These are phyloP conservation scores for Zingel zingel DNA, from an alignment of 2,113 vertebrate genomes.

Conservation along the genomic window DNA sequence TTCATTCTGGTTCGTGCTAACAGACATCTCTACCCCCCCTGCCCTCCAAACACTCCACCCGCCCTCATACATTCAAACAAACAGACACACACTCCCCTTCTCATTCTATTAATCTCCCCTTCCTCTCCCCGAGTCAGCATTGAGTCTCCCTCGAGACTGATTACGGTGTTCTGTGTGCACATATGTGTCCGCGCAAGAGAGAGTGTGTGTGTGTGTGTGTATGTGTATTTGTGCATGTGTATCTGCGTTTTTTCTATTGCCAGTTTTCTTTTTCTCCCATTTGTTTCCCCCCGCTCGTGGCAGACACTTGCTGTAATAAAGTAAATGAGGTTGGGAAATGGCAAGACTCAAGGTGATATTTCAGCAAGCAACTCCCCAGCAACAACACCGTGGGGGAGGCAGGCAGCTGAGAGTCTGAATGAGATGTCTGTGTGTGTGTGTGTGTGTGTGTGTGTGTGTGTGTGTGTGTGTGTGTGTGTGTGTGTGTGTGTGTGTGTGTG, in stretches of 20 bases:
- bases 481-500: not conserved
- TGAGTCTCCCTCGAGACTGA: slow-evolving; percentile 62
- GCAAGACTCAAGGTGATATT: slow-evolving; percentile 81
- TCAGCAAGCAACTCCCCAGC: slow-evolving; percentile 71
- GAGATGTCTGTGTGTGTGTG: slow-evolving; percentile 26
- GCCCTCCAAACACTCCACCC: slow-evolving; percentile 25
- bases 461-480: not conserved
- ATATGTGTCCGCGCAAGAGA: not conserved
- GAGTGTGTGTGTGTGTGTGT: slow-evolving; percentile 4
- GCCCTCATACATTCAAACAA: slow-evolving; percentile 31
- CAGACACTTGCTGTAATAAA: slow-evolving; percentile 82
- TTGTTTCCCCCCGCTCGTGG: slow-evolving; percentile 61
- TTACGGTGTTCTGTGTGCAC: slow-evolving; percentile 46
- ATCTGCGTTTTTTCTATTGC: not conserved
- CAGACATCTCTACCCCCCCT: not conserved
- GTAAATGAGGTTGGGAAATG: slow-evolving; percentile 83
- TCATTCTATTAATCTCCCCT: slow-evolving; percentile 73
- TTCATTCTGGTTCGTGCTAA: slow-evolving; percentile 52
- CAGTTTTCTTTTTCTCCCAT: slow-evolving; percentile 62
- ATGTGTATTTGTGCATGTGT: not conserved
- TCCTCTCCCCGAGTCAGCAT: slow-evolving; percentile 45
- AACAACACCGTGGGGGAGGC: slow-evolving; percentile 59
- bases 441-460: slow-evolving; percentile 15
- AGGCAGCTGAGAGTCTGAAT: slow-evolving; percentile 54
- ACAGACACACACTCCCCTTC: slow-evolving; percentile 39